A percentile compares a stretch with the other conserved stretches of the same genome.
These are phyloP conservation scores for Anas platyrhynchos DNA, from an alignment of 2,113 vertebrate species.

Conservation along the genomic window DNA sequence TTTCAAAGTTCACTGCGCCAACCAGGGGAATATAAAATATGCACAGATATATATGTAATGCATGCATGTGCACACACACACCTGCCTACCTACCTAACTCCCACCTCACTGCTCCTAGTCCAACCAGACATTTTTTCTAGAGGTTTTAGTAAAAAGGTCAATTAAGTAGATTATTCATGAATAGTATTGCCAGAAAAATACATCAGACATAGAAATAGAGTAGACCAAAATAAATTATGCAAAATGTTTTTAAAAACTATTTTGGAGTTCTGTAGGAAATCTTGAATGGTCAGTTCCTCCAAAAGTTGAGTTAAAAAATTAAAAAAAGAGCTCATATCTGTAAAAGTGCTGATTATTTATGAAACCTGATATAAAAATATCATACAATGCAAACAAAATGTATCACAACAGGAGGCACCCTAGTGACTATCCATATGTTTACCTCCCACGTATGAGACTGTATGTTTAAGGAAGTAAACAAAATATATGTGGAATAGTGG, in stretches of 20 bases:
- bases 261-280: neutral
- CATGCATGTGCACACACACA: rapidly evolving
- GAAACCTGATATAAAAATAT: neutral
- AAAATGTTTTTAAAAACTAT: neutral
- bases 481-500: neutral
- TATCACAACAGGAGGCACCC: neutral
- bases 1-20: neutral
- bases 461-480: neutral
- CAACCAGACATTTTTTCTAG: neutral
- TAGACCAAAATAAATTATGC: neutral
- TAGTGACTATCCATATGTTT: neutral
- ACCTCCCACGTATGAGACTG: neutral
- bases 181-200: neutral
- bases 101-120: neutral
- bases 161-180: neutral
- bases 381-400: neutral
- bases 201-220: neutral
- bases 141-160: neutral
- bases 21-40: neutral
- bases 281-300: neutral
- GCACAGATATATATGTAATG: rapidly evolving
- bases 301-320: neutral
- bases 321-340: neutral
- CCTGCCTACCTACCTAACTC: neutral
- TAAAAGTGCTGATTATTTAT: neutral